phyloP scores from a whole-genome alignment of 2,888 invertebrate genomes.

The Cyrtodaria siliqua region DNA sequence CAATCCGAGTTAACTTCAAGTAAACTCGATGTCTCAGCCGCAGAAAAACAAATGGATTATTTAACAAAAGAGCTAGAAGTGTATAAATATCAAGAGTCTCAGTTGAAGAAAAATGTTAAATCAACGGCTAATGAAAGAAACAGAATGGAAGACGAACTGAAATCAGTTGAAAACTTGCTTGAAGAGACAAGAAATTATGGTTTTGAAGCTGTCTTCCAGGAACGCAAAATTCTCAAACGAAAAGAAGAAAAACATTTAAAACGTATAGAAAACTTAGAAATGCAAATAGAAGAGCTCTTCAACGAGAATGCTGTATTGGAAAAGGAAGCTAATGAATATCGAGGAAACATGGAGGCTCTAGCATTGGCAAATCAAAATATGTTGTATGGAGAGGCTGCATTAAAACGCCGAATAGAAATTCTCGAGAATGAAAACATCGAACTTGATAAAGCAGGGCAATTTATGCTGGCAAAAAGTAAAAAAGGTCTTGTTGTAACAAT shows the following conservation, averaged over 20 bases:
- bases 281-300: slow-evolving; percentile 40
- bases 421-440: slow-evolving; percentile 54
- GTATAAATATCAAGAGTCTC: slow-evolving; percentile 35
- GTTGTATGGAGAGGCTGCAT: slow-evolving; percentile 23
- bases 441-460: slow-evolving; percentile 34
- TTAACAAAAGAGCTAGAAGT: slow-evolving; percentile 55
- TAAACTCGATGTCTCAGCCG: slow-evolving; percentile 47
- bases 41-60: slow-evolving; percentile 51
- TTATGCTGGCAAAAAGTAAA: slow-evolving; percentile 19
- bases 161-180: slow-evolving; percentile 46
- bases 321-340: slow-evolving; percentile 26
- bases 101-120: slow-evolving; percentile 37
- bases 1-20: slow-evolving; percentile 42
- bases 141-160: slow-evolving; percentile 49
- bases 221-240: slow-evolving; percentile 28
- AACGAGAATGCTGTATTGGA: slow-evolving; percentile 44
- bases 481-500: slow-evolving; percentile 46
- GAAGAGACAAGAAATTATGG: slow-evolving; percentile 40
- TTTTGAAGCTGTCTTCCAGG: slow-evolving; percentile 48
- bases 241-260: slow-evolving; percentile 45
- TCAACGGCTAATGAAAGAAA: slow-evolving; percentile 27
- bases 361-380: slow-evolving; percentile 38
- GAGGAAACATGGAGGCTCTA: slow-evolving; percentile 41
- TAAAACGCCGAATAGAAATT: slow-evolving; percentile 46
- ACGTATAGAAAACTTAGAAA: slow-evolving; percentile 43